Base-by-base conservation (phyloP, 2,113 vertebrate genomes). In the Sinocyclocheilus maitianheensis region DNA sequence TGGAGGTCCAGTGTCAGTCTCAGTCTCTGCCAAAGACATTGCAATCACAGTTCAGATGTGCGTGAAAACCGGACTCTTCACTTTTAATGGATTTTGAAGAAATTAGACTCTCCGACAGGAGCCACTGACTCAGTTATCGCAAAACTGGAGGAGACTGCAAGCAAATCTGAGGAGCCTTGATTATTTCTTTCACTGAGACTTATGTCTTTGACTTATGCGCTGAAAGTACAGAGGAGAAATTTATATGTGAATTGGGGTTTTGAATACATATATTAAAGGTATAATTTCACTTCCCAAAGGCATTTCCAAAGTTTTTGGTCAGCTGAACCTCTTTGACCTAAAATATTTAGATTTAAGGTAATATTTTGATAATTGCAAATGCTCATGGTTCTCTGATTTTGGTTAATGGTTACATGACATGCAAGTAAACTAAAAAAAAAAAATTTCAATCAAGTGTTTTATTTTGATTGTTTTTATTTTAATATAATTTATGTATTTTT, bases 31-130 rank as follows among this genome's bases (percentile, higher is more conserved):
- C 30, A 72, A 78, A 26, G 7, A 78, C 72, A 48, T 79, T 85
- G 22, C 77, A 87, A 85, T 87, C 85, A 87, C 24, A 30, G 77
- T 78, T 85, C 78, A 78, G 71, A 89, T 77, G 72, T 81, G 88
- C 40, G 30, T 87, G 72, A 89, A 87, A 87, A 72, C 55, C 77
- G 40, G 62, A 84, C 69, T 40, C 76, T 65, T 72, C 60, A 75
- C 43, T 55, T 77, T 82, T 77, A 85, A 87, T 85, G 72, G 77
- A 65, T 82, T 87, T 76, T 55, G 55, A 6, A 12, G 78, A 84
- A 82, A 87, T 67, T 40, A 76, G 51, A 53, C 18, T 82, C 65
- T 24, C 75, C 0, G 60, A 37, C 46, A 40, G 26, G 6, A 88
- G 10, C 74, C 80, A 75, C 67, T 26, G 58, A 76, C 67, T 63